Evolutionary conservation across 2,888 invertebrate species (phyloP).

Genomic region (Ashinkailepas kermadecensis): DNA sequence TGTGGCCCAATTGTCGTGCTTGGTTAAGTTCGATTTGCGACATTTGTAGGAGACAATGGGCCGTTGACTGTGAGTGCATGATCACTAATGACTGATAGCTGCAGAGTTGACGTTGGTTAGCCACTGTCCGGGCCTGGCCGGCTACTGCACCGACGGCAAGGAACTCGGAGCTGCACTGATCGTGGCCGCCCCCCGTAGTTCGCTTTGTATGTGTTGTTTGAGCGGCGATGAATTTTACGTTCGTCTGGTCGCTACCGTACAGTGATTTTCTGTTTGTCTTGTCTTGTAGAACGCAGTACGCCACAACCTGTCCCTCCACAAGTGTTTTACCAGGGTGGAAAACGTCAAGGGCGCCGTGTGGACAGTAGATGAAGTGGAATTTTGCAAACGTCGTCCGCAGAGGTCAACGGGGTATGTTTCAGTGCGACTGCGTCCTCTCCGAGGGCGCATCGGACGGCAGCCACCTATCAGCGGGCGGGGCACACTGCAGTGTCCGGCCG

Average conservation of each 20-base stretch:
- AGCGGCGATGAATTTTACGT: background rate
- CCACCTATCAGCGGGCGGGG: background rate
- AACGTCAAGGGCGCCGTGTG: slow-evolving; percentile 56
- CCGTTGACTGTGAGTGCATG: background rate
- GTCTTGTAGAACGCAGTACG: slow-evolving; percentile 49
- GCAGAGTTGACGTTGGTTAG: background rate
- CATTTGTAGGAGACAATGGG: background rate
- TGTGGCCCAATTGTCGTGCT: background rate
- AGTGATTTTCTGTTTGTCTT: slow-evolving; percentile 12
- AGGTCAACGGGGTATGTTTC: slow-evolving; percentile 59
- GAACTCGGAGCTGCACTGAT: background rate
- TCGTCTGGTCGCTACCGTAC: background rate
- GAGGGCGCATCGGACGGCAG: background rate
- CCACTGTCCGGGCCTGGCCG: background rate
- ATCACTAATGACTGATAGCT: background rate
- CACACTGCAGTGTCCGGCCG: background rate
- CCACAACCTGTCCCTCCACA: slow-evolving; percentile 52
- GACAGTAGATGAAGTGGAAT: slow-evolving; percentile 54
- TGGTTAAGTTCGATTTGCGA: background rate
- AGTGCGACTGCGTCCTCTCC: background rate
- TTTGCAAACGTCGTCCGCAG: slow-evolving; percentile 54
- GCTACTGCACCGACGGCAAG: background rate
- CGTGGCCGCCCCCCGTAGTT: background rate
- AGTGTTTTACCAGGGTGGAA: slow-evolving; percentile 53
- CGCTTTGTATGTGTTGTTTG: background rate